Conservation (phyloP, 2,797 vertebrate species). For the Hypotaenidia philippensis region DNA sequence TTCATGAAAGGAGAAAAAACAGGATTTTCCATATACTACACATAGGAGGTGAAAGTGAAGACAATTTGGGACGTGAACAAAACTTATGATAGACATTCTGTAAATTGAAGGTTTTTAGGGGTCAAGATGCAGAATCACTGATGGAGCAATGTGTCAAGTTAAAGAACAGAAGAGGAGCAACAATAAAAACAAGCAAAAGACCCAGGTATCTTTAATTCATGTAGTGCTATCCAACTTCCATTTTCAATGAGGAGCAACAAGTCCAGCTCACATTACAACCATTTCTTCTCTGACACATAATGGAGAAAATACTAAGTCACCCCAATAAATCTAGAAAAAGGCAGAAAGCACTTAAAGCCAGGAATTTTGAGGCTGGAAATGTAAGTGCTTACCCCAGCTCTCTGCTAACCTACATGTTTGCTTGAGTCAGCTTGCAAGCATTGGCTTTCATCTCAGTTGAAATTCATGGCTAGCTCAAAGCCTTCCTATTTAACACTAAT, state of each 20-base stretch:
- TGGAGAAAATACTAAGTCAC: background rate
- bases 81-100: no score
- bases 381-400: background rate
- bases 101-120: background rate
- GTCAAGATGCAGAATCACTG: background rate
- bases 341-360: background rate
- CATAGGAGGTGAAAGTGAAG: background rate
- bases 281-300: background rate
- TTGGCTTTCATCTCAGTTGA: background rate
- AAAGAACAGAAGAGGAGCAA: background rate
- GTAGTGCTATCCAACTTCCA: background rate
- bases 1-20: background rate
- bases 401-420: background rate
- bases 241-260: background rate
- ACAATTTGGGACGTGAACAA: background rate
- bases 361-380: background rate
- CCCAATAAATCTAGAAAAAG: background rate
- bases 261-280: background rate
- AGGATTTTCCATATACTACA: background rate
- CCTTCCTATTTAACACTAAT: background rate
- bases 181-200: background rate
- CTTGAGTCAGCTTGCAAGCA: background rate
- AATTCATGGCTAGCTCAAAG: background rate
- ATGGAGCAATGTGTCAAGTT: background rate
- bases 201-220: background rate